Evolutionary conservation across 2,888 invertebrate genomes (phyloP).

Genomic region (Zygogramma bicolorata): DNA sequence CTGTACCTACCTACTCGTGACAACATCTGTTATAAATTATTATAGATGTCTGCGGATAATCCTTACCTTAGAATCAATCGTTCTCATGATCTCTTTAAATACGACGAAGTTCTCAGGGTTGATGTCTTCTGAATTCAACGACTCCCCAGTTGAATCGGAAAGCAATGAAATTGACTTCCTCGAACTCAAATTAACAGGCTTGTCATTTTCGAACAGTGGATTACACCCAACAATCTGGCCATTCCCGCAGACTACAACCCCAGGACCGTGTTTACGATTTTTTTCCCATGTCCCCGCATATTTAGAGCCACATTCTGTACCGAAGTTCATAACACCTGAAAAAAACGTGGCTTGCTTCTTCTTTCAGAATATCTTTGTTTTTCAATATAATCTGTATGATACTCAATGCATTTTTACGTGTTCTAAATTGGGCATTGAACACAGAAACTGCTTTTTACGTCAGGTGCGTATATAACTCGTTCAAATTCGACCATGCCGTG

Average conservation of each 20-base stretch:
- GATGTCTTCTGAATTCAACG: neutral
- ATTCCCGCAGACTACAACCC: slow-evolving; percentile 70
- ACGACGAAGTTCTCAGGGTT: neutral
- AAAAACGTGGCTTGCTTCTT: no score
- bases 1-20: no score
- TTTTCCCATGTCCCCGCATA: slow-evolving; percentile 71
- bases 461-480: no score
- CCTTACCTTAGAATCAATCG: slow-evolving; percentile 26
- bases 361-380: no score
- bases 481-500: no score
- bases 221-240: slow-evolving; percentile 68
- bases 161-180: neutral
- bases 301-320: slow-evolving; percentile 69
- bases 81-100: slow-evolving; percentile 21
- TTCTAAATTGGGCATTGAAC: no score
- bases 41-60: no score
- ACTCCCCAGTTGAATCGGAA: neutral
- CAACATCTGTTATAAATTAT: no score
- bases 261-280: slow-evolving; percentile 72
- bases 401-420: no score
- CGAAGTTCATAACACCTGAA: slow-evolving; percentile 67
- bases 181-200: slow-evolving; percentile 59
- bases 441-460: no score
- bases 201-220: slow-evolving; percentile 70
- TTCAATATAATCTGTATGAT: no score